These are phyloP conservation scores for Ceyx cyanopectus DNA, from an alignment of 2,113 vertebrate species.

Conservation along the genomic window DNA sequence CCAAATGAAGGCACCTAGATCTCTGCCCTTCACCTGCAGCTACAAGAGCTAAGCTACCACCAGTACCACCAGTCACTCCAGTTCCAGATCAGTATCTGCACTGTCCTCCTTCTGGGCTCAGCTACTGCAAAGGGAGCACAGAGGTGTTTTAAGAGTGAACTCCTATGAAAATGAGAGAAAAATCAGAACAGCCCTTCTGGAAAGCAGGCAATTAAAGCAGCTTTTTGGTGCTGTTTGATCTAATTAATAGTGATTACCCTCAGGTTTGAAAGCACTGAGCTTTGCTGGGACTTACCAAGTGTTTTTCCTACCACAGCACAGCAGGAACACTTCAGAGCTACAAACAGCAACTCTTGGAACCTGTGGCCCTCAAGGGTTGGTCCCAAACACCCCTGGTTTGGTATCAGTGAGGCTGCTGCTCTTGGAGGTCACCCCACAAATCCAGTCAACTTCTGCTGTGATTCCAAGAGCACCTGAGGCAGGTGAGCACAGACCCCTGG, in stretches of 20 bases:
- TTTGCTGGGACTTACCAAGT: neutral
- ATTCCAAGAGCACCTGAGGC: neutral
- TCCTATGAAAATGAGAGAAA: neutral
- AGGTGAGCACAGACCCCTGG: neutral
- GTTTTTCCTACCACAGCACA: neutral
- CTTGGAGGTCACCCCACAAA: neutral
- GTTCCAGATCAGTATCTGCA: neutral
- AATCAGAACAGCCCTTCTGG: neutral
- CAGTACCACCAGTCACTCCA: neutral
- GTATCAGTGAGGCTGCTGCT: neutral
- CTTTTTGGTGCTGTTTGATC: neutral
- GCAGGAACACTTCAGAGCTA: neutral
- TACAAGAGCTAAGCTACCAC: neutral
- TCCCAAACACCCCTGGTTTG: neutral
- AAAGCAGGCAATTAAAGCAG: neutral
- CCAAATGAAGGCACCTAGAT: neutral
- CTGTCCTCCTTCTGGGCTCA: neutral
- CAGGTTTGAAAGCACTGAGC: neutral
- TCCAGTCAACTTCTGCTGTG: neutral
- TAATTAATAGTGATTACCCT: neutral
- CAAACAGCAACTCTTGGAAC: neutral
- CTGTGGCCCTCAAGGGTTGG: rapidly evolving
- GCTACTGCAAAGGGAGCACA: neutral
- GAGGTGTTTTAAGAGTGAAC: rapidly evolving
- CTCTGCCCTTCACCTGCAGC: neutral